Conservation (phyloP, 2,888 invertebrate species). For the Acronicta alni region DNA sequence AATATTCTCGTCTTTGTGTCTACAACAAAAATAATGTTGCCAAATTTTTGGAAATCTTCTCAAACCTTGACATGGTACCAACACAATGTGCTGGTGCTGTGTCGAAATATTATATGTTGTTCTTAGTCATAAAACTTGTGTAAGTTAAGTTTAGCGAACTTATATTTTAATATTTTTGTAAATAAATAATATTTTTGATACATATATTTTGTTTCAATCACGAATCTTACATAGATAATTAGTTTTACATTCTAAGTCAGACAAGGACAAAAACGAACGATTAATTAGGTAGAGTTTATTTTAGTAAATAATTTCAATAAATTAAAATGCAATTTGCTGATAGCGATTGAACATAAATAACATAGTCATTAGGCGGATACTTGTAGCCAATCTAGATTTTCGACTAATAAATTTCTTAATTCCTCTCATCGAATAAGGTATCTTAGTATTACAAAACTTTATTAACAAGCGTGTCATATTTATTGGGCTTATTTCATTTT, state of each 20-base stretch:
- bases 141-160: conserved; percentile 71
- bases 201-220: conserved; percentile 23
- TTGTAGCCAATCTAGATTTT: conserved; percentile 31
- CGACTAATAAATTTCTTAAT: conserved; percentile 27
- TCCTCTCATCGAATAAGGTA: conserved; percentile 22
- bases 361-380: conserved; percentile 28
- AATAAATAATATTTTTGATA: conserved; percentile 73
- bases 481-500: conserved; percentile 16
- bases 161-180: conserved; percentile 72
- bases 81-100: conserved; percentile 72
- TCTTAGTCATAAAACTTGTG: conserved; percentile 79
- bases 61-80: conserved; percentile 79
- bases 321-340: conserved; percentile 39
- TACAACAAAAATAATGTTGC: conserved; percentile 66
- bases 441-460: conserved; percentile 26
- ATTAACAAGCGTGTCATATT: conserved; percentile 7
- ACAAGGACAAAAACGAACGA: conserved; percentile 6
- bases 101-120: conserved; percentile 78
- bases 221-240: not conserved
- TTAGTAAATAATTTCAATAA: conserved; percentile 34
- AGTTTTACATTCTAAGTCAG: not conserved
- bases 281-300: conserved; percentile 37
- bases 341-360: conserved; percentile 31
- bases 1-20: conserved; percentile 50
- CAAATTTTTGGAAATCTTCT: conserved; percentile 72